A percentile compares a stretch with the other conserved stretches of the same genome.
These are phyloP conservation scores for Dermochelys coriacea DNA, from an alignment of 2,797 vertebrate species.

Conservation along the genomic window DNA sequence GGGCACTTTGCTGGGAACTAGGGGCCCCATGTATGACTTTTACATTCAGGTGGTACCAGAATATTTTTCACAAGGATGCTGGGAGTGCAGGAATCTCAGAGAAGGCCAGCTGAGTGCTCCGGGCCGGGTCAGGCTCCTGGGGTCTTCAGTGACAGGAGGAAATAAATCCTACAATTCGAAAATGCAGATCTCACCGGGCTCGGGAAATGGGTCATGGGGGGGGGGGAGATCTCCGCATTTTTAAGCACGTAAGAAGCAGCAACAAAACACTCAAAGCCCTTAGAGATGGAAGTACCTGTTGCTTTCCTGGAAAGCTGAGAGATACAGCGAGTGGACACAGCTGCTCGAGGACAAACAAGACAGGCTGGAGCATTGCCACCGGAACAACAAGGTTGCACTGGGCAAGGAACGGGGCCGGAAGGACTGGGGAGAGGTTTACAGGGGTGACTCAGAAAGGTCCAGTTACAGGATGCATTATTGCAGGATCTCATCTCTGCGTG, in stretches of 20 bases:
- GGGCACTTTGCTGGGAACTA: background rate
- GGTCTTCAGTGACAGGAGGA: background rate
- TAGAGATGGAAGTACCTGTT: background rate
- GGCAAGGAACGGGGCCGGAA: background rate
- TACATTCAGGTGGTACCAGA: background rate
- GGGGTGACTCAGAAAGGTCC: background rate
- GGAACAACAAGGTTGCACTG: background rate
- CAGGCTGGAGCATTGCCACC: background rate
- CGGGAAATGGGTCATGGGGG: background rate
- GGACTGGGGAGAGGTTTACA: background rate
- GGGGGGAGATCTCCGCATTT: background rate
- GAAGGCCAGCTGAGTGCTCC: background rate
- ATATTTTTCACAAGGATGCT: background rate
- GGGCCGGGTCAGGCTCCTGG: background rate
- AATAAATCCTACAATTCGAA: background rate
- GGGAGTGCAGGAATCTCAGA: background rate
- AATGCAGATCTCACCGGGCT: background rate
- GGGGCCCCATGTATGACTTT: background rate
- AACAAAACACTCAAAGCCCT: background rate
- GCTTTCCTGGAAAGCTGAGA: background rate
- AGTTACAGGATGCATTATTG: background rate
- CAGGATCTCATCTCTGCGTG: background rate
- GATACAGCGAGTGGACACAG: background rate
- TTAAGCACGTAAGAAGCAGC: background rate
- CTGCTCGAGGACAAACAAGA: background rate